Conservation (phyloP, 2,888 invertebrate genomes). For the Toxonevra muliebris region DNA sequence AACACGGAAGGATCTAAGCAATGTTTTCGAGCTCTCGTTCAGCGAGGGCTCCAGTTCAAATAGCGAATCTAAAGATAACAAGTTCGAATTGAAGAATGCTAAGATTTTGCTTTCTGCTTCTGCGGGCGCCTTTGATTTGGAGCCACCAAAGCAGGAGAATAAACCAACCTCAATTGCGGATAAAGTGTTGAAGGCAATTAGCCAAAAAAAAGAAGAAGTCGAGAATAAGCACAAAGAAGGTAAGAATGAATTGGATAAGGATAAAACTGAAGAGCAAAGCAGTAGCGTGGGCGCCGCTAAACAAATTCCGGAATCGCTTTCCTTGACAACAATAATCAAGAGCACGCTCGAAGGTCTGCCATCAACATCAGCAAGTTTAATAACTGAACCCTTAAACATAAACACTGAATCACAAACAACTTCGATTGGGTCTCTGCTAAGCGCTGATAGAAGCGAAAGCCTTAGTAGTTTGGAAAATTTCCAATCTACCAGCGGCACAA, state of each 20-base stretch:
- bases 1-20: constrained; percentile 52
- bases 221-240: constrained; percentile 66
- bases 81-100: constrained; percentile 62
- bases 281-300: constrained; percentile 18
- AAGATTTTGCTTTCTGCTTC: constrained; percentile 60
- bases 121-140: constrained; percentile 57
- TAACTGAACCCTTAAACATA: constrained; percentile 58
- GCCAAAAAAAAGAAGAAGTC: constrained; percentile 69
- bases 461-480: constrained; percentile 31
- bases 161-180: constrained; percentile 71
- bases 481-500: background rate
- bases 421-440: constrained; percentile 35
- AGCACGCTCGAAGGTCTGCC: constrained; percentile 12
- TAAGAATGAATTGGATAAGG: constrained; percentile 49
- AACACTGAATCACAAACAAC: constrained; percentile 43
- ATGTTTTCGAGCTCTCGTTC: constrained; percentile 60
- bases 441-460: constrained; percentile 42
- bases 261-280: constrained; percentile 25
- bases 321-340: constrained; percentile 33
- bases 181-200: constrained; percentile 70
- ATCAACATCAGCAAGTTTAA: constrained; percentile 24
- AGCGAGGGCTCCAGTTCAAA: constrained; percentile 52
- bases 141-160: constrained; percentile 60
- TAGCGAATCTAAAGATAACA: constrained; percentile 57
- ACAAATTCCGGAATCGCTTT: constrained; percentile 29